Conservation (phyloP, 1,140 invertebrate genomes). For the Heliconius himera region DNA sequence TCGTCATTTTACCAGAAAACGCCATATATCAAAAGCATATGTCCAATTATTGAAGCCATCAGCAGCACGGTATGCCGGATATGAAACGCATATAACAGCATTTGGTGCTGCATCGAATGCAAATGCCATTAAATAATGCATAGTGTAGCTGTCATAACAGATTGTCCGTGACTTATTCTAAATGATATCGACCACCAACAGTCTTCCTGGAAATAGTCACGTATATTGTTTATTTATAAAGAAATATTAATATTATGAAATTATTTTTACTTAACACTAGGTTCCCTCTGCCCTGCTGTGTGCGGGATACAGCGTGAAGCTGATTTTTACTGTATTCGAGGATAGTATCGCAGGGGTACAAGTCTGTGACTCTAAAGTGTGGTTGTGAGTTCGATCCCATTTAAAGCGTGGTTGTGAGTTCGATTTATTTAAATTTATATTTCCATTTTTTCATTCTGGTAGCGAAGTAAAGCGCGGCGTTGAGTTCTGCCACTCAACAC, state of each 20-base stretch:
- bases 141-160: conserved; percentile 35
- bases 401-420: too few relatives aligned
- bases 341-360: neutral
- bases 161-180: conserved; percentile 40
- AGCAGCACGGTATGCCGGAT: conserved; percentile 1
- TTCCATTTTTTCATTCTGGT: too few relatives aligned
- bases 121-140: conserved; percentile 35
- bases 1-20: neutral
- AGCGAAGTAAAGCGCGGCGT: too few relatives aligned
- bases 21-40: neutral
- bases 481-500: too few relatives aligned
- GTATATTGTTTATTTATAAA: neutral
- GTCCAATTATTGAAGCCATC: neutral
- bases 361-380: too few relatives aligned
- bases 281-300: too few relatives aligned
- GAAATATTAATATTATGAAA: neutral
- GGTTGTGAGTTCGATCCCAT: too few relatives aligned
- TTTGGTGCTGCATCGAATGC: conserved; percentile 23
- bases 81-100: conserved; percentile 24
- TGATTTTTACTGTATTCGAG: too few relatives aligned
- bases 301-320: too few relatives aligned
- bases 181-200: conserved; percentile 37
- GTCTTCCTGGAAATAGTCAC: neutral
- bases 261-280: too few relatives aligned
- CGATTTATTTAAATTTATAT: too few relatives aligned